Base-by-base conservation (phyloP, 1,140 invertebrate species). In the Bombus difficillimus region DNA sequence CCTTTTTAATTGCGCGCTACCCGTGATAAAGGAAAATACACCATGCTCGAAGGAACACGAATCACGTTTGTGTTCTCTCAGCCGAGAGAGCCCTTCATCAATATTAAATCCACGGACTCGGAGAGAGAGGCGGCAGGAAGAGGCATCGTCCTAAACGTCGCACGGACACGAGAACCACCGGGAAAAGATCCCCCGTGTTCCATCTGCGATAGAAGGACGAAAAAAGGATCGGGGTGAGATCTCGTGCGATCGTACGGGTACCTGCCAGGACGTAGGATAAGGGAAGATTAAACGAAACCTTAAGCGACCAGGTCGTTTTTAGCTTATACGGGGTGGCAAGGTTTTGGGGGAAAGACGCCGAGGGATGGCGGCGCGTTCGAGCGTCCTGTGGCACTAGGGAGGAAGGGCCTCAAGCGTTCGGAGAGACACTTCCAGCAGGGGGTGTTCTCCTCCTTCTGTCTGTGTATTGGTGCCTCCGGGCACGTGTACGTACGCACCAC, bases 221-320 rank as follows among this genome's bases (percentile, higher is more conserved):
- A 81, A 74, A 76, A 34, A 85, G 43, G 66, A 68, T 77, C 41
- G 62, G n/a, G 53, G 71, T 68, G 59, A 86, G 77, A 89, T 89
- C 84, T 86, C n/a, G 71, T 47, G 82, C 80, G 80, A 86, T 86
- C 83, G 78, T 75, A 88, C 82, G 89, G 78, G 83, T 88, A 90
- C 83, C 89, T 90, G 87, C 71, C 79, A 91, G 82, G 72, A 73
- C 69, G 82, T 79, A 80, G 84, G 84, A 91, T 91, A 91, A 91
- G 87, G 85, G 89, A 91, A 91, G 89, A 91, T 91, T 91, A 91
- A 91, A 88, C 89, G 90, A 91, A 91, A 91, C 87, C 89, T 91
- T 91, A 91, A 91, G 78, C 87, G 89, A 86, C 85, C 74, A 69
- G 86, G 81, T 87, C 90, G 84, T 91, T 91, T 90, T 91, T 91